Percentiles rank a stretch among this genome's conserved stretches.
phyloP scores from a whole-genome alignment of 2,888 invertebrate genomes.

The Trachelus troglodyta region DNA sequence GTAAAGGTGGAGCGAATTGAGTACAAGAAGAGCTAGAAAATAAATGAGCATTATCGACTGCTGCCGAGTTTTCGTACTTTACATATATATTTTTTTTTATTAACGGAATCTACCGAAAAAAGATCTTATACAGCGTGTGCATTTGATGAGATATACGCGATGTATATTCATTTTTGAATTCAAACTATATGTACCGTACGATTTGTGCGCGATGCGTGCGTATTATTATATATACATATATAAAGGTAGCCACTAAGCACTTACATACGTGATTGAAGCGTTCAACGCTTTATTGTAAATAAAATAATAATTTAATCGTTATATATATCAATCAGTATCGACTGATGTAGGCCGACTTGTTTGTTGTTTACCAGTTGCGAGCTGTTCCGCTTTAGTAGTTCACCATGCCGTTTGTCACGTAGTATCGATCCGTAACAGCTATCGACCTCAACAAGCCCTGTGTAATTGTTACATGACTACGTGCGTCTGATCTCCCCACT shows the following conservation, averaged over 20 bases:
- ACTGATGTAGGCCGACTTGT: not conserved
- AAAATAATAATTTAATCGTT: conserved; percentile 28
- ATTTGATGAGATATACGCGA: too few species aligned
- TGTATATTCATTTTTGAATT: too few species aligned
- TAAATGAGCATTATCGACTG: not conserved
- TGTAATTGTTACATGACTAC: too few species aligned
- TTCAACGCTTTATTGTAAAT: conserved; percentile 38
- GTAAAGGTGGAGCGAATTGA: conserved; percentile 99
- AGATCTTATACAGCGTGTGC: not conserved
- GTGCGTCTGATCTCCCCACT: too few species aligned
- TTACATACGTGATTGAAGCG: conserved; percentile 2
- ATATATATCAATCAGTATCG: not conserved
- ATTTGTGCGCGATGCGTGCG: not conserved
- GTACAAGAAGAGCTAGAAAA: conserved; percentile 86
- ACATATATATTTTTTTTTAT: not conserved
- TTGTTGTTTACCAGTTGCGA: not conserved
- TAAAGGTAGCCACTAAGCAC: too few species aligned
- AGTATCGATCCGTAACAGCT: not conserved
- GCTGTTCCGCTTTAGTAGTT: conserved; percentile 8
- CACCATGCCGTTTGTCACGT: conserved; percentile 38
- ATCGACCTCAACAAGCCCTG: too few species aligned
- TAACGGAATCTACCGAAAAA: not conserved
- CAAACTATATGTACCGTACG: not conserved
- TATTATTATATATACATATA: too few species aligned
- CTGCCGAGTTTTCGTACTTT: too few species aligned